These are phyloP conservation scores for Eciton burchellii DNA, from an alignment of 1,140 invertebrate species.

Conservation along the genomic window DNA sequence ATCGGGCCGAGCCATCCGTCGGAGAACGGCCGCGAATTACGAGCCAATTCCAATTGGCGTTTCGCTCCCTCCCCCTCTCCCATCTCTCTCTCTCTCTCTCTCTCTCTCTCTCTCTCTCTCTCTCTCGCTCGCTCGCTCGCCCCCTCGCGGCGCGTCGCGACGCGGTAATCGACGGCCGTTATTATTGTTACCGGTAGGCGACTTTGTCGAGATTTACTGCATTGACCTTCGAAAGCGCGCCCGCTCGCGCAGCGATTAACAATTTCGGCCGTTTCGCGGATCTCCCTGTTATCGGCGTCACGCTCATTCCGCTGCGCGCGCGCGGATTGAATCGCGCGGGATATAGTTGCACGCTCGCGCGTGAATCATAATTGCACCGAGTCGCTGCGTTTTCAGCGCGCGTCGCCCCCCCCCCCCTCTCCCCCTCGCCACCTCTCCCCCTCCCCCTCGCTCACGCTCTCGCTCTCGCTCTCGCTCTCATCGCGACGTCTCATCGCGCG, in stretches of 20 bases:
- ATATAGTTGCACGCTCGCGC: conserved; percentile 48
- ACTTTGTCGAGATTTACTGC: conserved; percentile 66
- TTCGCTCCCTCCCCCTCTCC: too few species aligned
- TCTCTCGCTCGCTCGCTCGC: conserved; percentile 36
- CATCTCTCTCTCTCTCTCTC: conserved; percentile 43
- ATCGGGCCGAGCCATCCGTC: conserved; percentile 69
- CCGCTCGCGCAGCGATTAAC: conserved; percentile 46
- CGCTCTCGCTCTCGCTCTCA: neutral
- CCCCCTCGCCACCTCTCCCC: neutral
- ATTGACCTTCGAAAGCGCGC: conserved; percentile 61
- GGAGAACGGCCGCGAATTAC: conserved; percentile 72
- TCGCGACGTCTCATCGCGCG: conserved; percentile 19
- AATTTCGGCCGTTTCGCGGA: conserved; percentile 62
- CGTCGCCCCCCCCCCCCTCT: neutral
- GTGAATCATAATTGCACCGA: conserved; percentile 56
- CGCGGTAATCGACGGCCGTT: neutral
- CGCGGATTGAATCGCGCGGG: conserved; percentile 53
- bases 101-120: conserved; percentile 20
- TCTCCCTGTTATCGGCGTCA: conserved; percentile 49
- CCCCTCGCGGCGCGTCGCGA: neutral
- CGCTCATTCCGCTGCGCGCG: conserved; percentile 34
- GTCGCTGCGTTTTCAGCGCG: conserved; percentile 37
- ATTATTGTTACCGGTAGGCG: conserved; percentile 64
- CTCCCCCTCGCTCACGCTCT: neutral
- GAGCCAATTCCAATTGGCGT: conserved; percentile 75